Evolutionary conservation across 2,888 invertebrate species (phyloP).

Genomic region (Campoletis raptor): DNA sequence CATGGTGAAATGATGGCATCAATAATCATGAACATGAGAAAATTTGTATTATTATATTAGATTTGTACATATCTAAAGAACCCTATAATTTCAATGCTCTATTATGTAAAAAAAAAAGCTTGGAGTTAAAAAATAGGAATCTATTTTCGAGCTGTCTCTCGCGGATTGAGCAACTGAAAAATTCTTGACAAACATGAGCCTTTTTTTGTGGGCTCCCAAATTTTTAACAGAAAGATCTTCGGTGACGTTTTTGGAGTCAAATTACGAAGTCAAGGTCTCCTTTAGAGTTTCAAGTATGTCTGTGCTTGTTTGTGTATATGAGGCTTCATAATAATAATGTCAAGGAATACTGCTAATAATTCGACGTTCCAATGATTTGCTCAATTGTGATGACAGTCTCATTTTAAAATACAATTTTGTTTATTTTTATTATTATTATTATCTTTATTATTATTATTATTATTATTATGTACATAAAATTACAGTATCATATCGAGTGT

Average conservation of each 20-base stretch:
- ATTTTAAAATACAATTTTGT: too few relatives aligned
- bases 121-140: too few relatives aligned
- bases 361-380: too few relatives aligned
- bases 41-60: not conserved
- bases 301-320: not conserved
- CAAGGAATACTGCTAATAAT: not conserved
- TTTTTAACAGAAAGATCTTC: too few relatives aligned
- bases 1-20: not conserved
- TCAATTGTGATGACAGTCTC: too few relatives aligned
- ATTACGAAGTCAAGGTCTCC: not conserved
- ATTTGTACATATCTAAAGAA: not conserved
- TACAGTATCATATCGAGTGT: too few relatives aligned
- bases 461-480: conserved; percentile 13
- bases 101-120: not conserved
- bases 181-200: too few relatives aligned
- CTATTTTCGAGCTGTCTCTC: too few relatives aligned
- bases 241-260: not conserved
- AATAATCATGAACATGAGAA: not conserved
- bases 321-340: not conserved
- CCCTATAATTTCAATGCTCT: not conserved
- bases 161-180: too few relatives aligned
- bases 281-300: not conserved
- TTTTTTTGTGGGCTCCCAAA: too few relatives aligned
- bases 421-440: too few relatives aligned
- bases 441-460: too few relatives aligned